Conservation (phyloP, 1,140 invertebrate species). For the Microplitis demolitor region DNA sequence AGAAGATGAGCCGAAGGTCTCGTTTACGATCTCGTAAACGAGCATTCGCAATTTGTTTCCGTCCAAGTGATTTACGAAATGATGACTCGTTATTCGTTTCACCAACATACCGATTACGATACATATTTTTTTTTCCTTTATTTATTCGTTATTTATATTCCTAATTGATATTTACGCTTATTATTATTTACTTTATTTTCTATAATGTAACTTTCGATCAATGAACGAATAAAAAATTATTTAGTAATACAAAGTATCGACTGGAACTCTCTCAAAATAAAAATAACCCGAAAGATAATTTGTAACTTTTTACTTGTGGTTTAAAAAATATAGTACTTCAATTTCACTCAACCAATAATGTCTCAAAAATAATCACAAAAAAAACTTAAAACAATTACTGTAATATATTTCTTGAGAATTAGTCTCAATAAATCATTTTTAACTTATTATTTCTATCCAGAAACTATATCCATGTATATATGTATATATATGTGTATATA, state of each 20-base stretch:
- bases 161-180: background rate
- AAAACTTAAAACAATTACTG: too few relatives aligned
- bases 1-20: conserved; percentile 2
- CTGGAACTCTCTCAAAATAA: too few relatives aligned
- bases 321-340: too few relatives aligned
- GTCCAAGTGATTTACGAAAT: conserved; percentile 28
- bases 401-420: too few relatives aligned
- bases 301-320: too few relatives aligned
- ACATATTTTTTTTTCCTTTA: background rate
- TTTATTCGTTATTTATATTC: background rate
- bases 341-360: too few relatives aligned
- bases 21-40: conserved; percentile 28
- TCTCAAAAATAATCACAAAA: too few relatives aligned
- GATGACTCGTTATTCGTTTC: conserved; percentile 23
- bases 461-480: background rate
- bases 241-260: too few relatives aligned
- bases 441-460: background rate
- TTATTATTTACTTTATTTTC: background rate
- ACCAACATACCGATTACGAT: background rate
- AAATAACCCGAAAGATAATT: too few relatives aligned
- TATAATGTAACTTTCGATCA: too few relatives aligned
- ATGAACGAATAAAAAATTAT: too few relatives aligned
- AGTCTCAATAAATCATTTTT: too few relatives aligned
- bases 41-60: conserved; percentile 22
- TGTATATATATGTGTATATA: background rate